Evolutionary conservation across 2,888 invertebrate species (phyloP), one percentile per base, ranked within the genome.

Genomic region (Acanthoscelides obtectus): DNA sequence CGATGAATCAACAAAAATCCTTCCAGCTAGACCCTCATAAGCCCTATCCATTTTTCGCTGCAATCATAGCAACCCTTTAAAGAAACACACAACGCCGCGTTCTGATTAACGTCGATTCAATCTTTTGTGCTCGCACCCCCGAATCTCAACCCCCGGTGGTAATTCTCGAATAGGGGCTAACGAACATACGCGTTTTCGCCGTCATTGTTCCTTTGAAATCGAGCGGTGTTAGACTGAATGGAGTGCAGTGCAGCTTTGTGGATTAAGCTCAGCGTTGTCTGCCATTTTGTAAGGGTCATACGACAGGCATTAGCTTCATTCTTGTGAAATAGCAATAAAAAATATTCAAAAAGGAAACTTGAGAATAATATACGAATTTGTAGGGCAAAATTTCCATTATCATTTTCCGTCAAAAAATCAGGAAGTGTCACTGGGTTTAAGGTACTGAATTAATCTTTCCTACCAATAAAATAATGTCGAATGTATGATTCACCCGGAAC

Each of bases 41-140:
- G 45, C 6, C 45, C 45, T 8, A 5, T 25, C 45, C 45, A 12
- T 45, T 45, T 20, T 69, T 63, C 19, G 22, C 25, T 0, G 22
- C 12, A 64, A 22, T 65, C 8, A 22, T 0, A 22, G 22, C 22
- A 45, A 17, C 66, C 45, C 66, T 12, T 45, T 45, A 45, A 45
- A 45, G 45, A 45, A 45, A 45, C 45, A 45, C 45, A 45, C 45
- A 45, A 6, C 45, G 45, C 45, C 12, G n/a, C 45, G 12, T 12
- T 45, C 45, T 45, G 45, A 45, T 45, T 45, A 45, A 45, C 45
- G 45, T 17, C 45, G 45, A 66, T 68, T 65, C 70, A 64, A 67
- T 69, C 25, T 21, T n/a, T 21, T 20, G 27, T 64, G 12, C 8
- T 69, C 65, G 20, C 64, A 63, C 68, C 25, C 22, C 22, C 20